A percentile compares a stretch with the other conserved stretches of the same genome.
Evolutionary conservation across 2,797 vertebrate genomes (phyloP).

Genomic region (Notolepis coatsorum): DNA sequence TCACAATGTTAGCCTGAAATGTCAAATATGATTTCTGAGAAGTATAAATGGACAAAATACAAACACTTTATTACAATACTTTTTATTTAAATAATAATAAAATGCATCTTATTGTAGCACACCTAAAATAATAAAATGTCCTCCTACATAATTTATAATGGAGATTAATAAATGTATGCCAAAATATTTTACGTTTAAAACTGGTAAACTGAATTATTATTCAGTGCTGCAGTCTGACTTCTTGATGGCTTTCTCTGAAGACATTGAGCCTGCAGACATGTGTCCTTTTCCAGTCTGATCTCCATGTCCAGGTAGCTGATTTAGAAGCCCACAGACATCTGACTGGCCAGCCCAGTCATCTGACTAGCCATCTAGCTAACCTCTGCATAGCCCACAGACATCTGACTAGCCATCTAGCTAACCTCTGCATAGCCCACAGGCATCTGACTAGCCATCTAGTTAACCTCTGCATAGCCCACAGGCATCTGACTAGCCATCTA

Average conservation of each 20-base stretch:
- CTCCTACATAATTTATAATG: neutral
- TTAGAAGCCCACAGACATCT: conserved; percentile 51
- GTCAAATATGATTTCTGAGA: neutral
- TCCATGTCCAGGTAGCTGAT: conserved; percentile 66
- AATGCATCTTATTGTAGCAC: neutral
- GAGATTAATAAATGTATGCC: neutral
- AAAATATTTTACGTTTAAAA: neutral
- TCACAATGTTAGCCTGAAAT: neutral
- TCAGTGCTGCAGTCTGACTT: conserved; percentile 46
- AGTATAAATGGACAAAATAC: neutral
- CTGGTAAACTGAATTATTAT: conserved; percentile 2
- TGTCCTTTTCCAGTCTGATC: conserved; percentile 55
- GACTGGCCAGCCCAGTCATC: conserved; percentile 65
- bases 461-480: no score
- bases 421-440: no score
- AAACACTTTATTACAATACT: neutral
- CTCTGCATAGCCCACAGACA: no score
- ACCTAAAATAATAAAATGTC: neutral
- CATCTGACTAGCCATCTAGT: no score
- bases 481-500: conserved; percentile 58
- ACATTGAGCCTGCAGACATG: conserved; percentile 56
- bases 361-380: no score
- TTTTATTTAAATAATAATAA: neutral
- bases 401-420: no score
- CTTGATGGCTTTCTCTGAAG: conserved; percentile 47